phyloP scores from a whole-genome alignment of 2,797 vertebrate genomes.

The Muscicapa comitata region DNA sequence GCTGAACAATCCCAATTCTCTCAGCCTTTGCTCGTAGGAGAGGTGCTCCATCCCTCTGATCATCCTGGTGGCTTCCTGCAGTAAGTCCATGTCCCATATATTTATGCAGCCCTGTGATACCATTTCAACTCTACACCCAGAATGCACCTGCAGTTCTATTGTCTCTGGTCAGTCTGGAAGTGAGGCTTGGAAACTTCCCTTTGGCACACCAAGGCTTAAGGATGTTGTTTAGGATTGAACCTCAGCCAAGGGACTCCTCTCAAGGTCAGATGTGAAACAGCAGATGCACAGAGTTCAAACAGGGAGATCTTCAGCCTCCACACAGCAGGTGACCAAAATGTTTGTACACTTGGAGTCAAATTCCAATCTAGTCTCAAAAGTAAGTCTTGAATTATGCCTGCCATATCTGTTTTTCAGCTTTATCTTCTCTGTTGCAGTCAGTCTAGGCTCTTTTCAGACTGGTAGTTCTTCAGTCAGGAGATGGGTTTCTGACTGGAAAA shows the following conservation, averaged over 20 bases:
- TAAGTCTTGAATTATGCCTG: background rate
- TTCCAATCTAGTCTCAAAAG: background rate
- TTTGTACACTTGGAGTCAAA: background rate
- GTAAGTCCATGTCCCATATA: fast-evolving
- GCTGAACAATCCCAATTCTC: background rate
- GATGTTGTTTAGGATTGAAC: background rate
- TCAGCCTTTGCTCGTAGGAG: background rate
- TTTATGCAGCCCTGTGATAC: background rate
- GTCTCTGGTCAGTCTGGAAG: background rate
- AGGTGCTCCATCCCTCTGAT: background rate
- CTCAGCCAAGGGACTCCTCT: background rate
- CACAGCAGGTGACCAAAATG: background rate
- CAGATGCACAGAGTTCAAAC: background rate
- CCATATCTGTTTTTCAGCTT: background rate
- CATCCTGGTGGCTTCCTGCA: background rate
- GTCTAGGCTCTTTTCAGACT: background rate
- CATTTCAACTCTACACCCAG: background rate
- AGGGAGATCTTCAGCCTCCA: background rate
- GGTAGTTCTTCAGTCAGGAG: background rate
- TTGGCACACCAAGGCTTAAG: background rate
- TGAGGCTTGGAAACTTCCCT: background rate
- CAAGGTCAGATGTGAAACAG: background rate
- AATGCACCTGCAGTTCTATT: background rate
- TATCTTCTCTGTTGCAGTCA: background rate
- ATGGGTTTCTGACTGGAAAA: background rate